Conservation (phyloP, 1,140 invertebrate species). For the Drosophila lacteicornis region DNA sequence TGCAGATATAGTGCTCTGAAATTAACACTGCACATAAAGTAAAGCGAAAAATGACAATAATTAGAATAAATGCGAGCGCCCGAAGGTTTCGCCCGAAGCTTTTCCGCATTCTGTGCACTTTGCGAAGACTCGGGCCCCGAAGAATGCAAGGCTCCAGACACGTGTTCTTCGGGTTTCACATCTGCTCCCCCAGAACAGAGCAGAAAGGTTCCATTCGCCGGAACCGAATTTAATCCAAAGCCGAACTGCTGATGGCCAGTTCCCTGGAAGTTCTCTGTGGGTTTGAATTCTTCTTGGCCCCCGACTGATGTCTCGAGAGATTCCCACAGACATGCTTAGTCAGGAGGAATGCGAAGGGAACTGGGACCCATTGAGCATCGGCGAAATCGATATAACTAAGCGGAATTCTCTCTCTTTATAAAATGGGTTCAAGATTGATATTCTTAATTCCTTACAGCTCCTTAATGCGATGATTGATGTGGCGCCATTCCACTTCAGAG, state of each 20-base stretch:
- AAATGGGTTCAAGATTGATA: constrained; percentile 40
- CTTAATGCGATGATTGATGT: constrained; percentile 78
- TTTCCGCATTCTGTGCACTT: constrained; percentile 63
- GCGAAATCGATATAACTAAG: constrained; percentile 48
- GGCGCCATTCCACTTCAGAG: constrained; percentile 59
- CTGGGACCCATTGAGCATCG: constrained; percentile 8
- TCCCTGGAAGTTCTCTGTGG: constrained; percentile 45
- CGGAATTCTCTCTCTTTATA: constrained; percentile 22
- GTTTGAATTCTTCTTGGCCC: constrained; percentile 40
- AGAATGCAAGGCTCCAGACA: constrained; percentile 29
- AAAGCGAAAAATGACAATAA: constrained; percentile 76
- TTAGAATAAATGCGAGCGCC: constrained; percentile 70
- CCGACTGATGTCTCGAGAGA: constrained; percentile 2
- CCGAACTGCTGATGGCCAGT: constrained; percentile 29
- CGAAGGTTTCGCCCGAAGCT: constrained; percentile 65
- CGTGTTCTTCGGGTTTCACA: constrained; percentile 54
- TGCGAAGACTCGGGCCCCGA: constrained; percentile 6
- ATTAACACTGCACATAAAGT: constrained; percentile 66
- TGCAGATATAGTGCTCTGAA: constrained; percentile 37
- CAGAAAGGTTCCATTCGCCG: constrained; percentile 43
- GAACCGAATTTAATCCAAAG: constrained; percentile 65
- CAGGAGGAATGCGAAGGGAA: constrained; percentile 40
- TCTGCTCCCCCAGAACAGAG: neutral
- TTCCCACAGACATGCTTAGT: constrained; percentile 62
- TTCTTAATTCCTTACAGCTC: constrained; percentile 43